Evolutionary conservation across 92 coral and sea anemone genomes (phyloP).

Genomic region (Meandrina meandrites): DNA sequence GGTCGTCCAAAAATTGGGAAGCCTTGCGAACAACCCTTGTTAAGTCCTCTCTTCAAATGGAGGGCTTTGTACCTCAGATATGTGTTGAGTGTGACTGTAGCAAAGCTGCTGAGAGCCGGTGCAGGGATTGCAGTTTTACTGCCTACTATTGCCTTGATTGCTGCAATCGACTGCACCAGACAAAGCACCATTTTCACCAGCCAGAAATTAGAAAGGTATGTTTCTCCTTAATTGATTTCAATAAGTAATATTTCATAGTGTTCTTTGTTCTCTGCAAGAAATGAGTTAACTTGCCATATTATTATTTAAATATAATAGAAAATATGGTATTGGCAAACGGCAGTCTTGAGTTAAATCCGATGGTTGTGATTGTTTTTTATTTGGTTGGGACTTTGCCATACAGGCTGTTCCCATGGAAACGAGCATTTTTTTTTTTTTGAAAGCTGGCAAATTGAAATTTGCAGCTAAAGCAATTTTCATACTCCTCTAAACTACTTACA

Average conservation of each 20-base stretch:
- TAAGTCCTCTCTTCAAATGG: background rate
- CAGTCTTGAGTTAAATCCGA: no score
- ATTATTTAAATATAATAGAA: no score
- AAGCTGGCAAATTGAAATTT: no score
- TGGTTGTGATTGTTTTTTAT: no score
- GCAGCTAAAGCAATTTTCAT: no score
- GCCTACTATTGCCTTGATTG: background rate
- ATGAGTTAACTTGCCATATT: background rate
- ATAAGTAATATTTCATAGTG: background rate
- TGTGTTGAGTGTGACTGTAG: slow-evolving; percentile 2
- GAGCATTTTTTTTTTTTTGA: no score
- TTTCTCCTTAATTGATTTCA: background rate
- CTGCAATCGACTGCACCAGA: slow-evolving; percentile 12
- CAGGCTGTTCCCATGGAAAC: no score
- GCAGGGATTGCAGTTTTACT: slow-evolving; percentile 7
- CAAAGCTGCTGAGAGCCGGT: background rate
- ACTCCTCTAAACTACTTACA: no score
- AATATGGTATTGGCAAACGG: no score
- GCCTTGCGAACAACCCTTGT: background rate
- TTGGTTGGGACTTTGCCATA: no score
- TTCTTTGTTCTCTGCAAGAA: background rate
- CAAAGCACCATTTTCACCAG: slow-evolving; percentile 3
- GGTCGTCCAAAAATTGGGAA: background rate
- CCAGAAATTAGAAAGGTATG: background rate
- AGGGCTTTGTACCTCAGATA: background rate